Evolutionary conservation across 2,888 invertebrate genomes (phyloP).

Genomic region (Apocheima hispidaria): DNA sequence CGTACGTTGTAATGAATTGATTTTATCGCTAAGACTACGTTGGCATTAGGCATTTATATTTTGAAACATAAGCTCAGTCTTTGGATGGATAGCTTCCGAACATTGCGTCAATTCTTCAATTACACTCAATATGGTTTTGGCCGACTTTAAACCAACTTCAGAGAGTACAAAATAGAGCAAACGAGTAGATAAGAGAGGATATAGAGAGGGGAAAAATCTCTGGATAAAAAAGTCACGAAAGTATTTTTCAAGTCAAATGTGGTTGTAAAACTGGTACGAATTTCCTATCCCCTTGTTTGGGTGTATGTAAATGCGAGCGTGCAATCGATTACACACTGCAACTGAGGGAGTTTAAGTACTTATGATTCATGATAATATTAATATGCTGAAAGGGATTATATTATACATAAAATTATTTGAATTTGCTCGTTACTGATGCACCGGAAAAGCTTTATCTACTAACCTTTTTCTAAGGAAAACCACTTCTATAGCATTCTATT

Average conservation of each 20-base stretch:
- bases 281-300: conserved; percentile 37
- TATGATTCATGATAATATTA: conserved; percentile 53
- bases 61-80: background rate
- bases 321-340: conserved; percentile 48
- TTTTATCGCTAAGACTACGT: background rate
- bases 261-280: conserved; percentile 32
- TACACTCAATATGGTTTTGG: too few relatives aligned
- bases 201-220: background rate
- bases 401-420: background rate
- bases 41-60: too few relatives aligned
- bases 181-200: background rate
- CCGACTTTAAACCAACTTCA: too few relatives aligned
- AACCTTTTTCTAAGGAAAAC: too few relatives aligned
- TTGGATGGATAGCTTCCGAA: background rate
- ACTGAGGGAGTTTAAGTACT: conserved; percentile 49
- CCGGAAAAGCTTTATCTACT: too few relatives aligned
- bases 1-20: background rate
- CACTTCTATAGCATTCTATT: too few relatives aligned
- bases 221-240: background rate
- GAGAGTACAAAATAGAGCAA: background rate
- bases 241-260: background rate
- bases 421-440: too few relatives aligned
- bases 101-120: background rate
- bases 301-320: conserved; percentile 46
- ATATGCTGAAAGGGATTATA: conserved; percentile 25